A percentile compares a stretch with the other conserved stretches of the same genome.
These are phyloP conservation scores for Saturnia japonica DNA, from an alignment of 2,888 invertebrate genomes.

Conservation along the genomic window DNA sequence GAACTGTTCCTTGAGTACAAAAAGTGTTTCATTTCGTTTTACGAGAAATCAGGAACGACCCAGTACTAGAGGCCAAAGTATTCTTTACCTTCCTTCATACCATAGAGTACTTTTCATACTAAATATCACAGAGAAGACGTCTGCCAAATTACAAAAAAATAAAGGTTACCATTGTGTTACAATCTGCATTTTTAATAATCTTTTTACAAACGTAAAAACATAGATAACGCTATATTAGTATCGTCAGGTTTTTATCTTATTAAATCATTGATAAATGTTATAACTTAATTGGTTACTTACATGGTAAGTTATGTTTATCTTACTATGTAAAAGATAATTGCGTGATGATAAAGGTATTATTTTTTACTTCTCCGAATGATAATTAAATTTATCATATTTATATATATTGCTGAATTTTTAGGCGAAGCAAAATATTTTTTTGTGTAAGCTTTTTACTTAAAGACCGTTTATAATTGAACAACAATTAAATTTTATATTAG, in stretches of 20 bases:
- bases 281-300: neutral
- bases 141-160: neutral
- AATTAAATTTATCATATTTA: neutral
- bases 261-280: constrained; percentile 7
- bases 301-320: neutral
- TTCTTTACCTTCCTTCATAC: too few species aligned
- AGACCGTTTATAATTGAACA: neutral
- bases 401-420: neutral
- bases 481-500: neutral
- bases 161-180: neutral
- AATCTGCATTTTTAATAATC: neutral
- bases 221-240: neutral
- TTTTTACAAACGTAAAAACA: neutral
- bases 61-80: too few species aligned
- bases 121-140: too few species aligned
- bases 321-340: neutral
- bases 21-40: too few species aligned
- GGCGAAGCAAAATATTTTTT: neutral
- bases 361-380: neutral
- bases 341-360: constrained; percentile 8
- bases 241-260: constrained; percentile 9
- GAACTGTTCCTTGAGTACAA: too few species aligned
- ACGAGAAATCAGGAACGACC: too few species aligned
- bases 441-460: neutral
- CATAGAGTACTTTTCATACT: too few species aligned